These are phyloP conservation scores for Symphodus melops DNA, from an alignment of 2,113 vertebrate species.

Conservation along the genomic window DNA sequence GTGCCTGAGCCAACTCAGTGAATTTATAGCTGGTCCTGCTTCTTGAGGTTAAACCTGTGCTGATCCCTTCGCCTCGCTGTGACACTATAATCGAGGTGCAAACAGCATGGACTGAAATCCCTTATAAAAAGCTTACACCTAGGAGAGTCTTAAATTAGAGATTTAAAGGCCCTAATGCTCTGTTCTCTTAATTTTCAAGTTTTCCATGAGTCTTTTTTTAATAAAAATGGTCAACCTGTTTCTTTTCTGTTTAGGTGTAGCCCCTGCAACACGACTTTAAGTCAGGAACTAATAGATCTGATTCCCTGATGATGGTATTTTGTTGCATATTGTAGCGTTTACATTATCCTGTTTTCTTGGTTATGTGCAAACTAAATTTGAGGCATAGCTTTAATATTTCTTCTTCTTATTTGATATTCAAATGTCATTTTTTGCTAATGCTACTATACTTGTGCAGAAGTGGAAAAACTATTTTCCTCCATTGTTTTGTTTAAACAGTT, in stretches of 20 bases:
- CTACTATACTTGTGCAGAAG: no score
- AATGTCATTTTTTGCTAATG: no score
- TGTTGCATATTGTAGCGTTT: no score
- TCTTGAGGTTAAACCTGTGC: slow-evolving; percentile 85
- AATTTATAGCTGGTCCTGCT: slow-evolving; percentile 69
- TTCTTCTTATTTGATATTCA: no score
- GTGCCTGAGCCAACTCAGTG: slow-evolving; percentile 28
- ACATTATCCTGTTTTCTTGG: no score
- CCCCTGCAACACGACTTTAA: no score
- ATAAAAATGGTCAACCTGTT: slow-evolving; percentile 5
- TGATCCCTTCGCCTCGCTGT: slow-evolving; percentile 87
- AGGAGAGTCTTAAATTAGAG: slow-evolving; percentile 85
- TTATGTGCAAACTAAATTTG: no score
- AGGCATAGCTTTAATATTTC: no score
- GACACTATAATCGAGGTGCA: slow-evolving; percentile 87
- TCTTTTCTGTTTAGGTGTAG: not conserved
- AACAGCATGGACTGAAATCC: slow-evolving; percentile 86
- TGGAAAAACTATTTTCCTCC: no score
- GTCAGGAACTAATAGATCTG: no score
- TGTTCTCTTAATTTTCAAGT: slow-evolving; percentile 69
- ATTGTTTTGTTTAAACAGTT: no score
- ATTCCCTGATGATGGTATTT: no score
- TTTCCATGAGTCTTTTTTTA: slow-evolving; percentile 45
- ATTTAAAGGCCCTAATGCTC: slow-evolving; percentile 78
- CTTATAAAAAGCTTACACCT: slow-evolving; percentile 88